Evolutionary conservation across 2,888 invertebrate species (phyloP).

Genomic region (Lomographa bimaculata): DNA sequence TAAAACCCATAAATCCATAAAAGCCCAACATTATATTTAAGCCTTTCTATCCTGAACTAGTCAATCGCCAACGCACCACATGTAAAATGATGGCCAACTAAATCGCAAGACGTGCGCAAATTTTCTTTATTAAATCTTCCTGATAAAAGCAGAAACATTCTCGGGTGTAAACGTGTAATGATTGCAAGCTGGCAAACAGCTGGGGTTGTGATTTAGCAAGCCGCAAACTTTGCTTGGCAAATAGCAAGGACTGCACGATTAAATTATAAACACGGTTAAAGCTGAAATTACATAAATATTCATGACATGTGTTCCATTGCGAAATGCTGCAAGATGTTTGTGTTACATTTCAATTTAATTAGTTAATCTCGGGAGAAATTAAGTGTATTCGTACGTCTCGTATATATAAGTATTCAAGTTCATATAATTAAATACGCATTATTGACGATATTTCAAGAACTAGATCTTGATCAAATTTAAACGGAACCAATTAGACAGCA

Average conservation of each 20-base stretch:
- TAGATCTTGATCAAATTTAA: too few species aligned
- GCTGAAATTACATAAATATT: slow-evolving; percentile 57
- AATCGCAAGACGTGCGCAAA: too few species aligned
- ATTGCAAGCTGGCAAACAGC: slow-evolving; percentile 39
- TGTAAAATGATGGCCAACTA: too few species aligned
- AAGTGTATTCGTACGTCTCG: slow-evolving; percentile 3
- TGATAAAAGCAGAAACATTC: slow-evolving; percentile 13
- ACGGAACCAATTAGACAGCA: too few species aligned
- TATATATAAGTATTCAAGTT: too few species aligned
- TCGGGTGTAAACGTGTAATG: slow-evolving; percentile 23
- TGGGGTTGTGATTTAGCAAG: slow-evolving; percentile 40
- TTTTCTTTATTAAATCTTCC: slow-evolving; percentile 6
- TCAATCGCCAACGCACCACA: too few species aligned
- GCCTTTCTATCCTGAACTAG: too few species aligned
- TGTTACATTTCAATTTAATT: slow-evolving; percentile 30
- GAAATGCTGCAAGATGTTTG: slow-evolving; percentile 29
- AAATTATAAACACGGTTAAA: slow-evolving; percentile 51
- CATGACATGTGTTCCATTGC: slow-evolving; percentile 40
- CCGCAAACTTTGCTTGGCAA: slow-evolving; percentile 51
- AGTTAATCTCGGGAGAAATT: slow-evolving; percentile 12
- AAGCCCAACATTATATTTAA: too few species aligned
- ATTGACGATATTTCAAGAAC: too few species aligned
- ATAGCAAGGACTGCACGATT: slow-evolving; percentile 49
- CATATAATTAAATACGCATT: too few species aligned
- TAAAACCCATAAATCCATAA: too few species aligned